Evolutionary conservation across 2,888 invertebrate genomes (phyloP), one percentile per base, ranked within the genome.

Genomic region (Lasioglossum figueresi): DNA sequence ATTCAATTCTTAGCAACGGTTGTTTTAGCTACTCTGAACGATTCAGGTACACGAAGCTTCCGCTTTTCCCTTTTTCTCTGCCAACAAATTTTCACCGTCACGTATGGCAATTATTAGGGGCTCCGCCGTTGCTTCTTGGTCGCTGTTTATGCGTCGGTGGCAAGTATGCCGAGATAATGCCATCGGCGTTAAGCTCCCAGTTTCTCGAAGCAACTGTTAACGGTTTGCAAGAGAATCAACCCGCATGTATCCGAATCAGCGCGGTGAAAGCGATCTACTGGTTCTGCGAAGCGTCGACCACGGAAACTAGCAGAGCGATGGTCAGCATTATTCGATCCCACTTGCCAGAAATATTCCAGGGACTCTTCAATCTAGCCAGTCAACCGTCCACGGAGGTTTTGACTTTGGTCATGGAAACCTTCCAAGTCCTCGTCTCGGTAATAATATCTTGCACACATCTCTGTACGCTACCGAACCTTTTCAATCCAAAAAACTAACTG

Each of bases 111-210:
- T 14, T 14, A 27, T 77, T 68, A 95, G 95, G 92, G 63, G 94
- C 95, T 23, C 94, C 94, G 72, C 95, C 96, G 19, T 96, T 96
- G 89, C 94, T 96, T 76, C 93, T 96, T 81, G 96, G 96, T 5
- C 95, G 96, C 83, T 96, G 96, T 89, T 91, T 96, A 68, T 96
- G 96, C 95, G 94, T 96, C 63, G 96, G 96, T 40, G 96, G 96
- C 89, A 94, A 95, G 87, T 96, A 95, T 89, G 95, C 96, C 6
- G 93, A 95, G 75, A 95, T 95, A 77, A 95, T 96, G 94, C 95
- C 95, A 31, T 94, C 95, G 52, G 95, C 96, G 83, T 93, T 96
- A 89, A 93, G 93, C 66, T 93, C 93, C 5, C 93, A 93, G 73
- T 96, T 96, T 91, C 91, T 96, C 31, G 95, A 96, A 91, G 96